A percentile compares a stretch with the other conserved stretches of the same genome.
phyloP scores from a whole-genome alignment of 2,888 invertebrate genomes.

The Embidobia sp. region DNA sequence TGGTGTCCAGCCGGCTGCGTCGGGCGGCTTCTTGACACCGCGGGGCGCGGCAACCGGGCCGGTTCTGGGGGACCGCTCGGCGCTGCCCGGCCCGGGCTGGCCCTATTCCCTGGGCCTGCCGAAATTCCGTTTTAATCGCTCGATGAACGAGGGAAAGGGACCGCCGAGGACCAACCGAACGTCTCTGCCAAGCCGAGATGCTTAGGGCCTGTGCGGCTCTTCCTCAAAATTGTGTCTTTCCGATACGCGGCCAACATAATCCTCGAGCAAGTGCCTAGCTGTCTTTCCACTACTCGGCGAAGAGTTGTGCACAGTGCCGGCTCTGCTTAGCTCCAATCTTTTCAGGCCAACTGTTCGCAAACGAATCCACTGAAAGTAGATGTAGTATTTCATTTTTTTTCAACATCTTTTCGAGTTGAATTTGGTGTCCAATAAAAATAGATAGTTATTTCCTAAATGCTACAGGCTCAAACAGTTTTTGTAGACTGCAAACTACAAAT shows the following conservation, averaged over 20 bases:
- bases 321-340: too few species aligned
- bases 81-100: not conserved
- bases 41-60: not conserved
- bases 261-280: constrained; percentile 53
- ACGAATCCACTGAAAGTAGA: too few species aligned
- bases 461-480: too few species aligned
- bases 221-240: constrained; percentile 82
- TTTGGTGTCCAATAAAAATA: too few species aligned
- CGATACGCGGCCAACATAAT: constrained; percentile 78
- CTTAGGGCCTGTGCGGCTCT: constrained; percentile 81
- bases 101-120: constrained; percentile 66
- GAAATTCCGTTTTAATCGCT: constrained; percentile 75
- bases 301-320: constrained; percentile 9
- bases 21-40: not conserved
- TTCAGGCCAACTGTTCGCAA: too few species aligned
- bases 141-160: constrained; percentile 78
- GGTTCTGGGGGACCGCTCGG: not conserved
- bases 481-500: too few species aligned
- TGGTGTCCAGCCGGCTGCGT: not conserved
- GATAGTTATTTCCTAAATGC: too few species aligned
- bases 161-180: constrained; percentile 76
- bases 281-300: constrained; percentile 17
- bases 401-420: too few species aligned
- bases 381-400: too few species aligned
- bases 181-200: constrained; percentile 76